Conservation (phyloP, 2,797 vertebrate species). For the Argentina silus region DNA sequence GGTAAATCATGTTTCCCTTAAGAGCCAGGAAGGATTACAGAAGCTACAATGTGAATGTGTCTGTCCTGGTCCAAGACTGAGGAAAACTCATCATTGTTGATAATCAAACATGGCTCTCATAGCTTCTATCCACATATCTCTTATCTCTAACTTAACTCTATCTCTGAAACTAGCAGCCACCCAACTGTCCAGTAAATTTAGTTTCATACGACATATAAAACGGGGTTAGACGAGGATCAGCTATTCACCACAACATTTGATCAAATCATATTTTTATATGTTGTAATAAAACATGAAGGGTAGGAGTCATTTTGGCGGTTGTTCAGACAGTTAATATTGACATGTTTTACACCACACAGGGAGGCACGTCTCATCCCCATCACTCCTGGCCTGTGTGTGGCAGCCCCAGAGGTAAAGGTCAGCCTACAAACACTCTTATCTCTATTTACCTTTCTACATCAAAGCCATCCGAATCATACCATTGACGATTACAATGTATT, state of each 20-base stretch:
- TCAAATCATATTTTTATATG: background rate
- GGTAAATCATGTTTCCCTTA: slow-evolving; percentile 27
- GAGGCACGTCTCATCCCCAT: slow-evolving; percentile 65
- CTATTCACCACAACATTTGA: no score
- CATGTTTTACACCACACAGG: slow-evolving; percentile 39
- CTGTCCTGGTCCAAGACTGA: no score
- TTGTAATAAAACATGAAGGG: background rate
- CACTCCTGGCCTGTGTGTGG: slow-evolving; percentile 63
- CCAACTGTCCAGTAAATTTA: background rate
- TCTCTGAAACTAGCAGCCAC: no score
- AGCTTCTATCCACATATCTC: no score
- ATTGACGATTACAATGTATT: slow-evolving; percentile 32
- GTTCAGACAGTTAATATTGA: slow-evolving; percentile 65
- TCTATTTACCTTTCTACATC: slow-evolving; percentile 65
- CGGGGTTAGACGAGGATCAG: no score
- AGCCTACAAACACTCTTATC: slow-evolving; percentile 57
- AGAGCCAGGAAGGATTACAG: slow-evolving; percentile 29
- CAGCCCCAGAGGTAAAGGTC: slow-evolving; percentile 44
- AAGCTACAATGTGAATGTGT: background rate
- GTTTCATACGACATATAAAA: background rate
- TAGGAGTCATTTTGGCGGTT: background rate
- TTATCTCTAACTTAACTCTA: no score
- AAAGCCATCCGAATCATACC: slow-evolving; percentile 48
- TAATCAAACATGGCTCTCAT: no score
- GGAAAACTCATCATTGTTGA: no score